Percentiles rank a stretch among this genome's conserved stretches.
phyloP scores from a whole-genome alignment of 2,797 vertebrate species.

The Huso huso region DNA sequence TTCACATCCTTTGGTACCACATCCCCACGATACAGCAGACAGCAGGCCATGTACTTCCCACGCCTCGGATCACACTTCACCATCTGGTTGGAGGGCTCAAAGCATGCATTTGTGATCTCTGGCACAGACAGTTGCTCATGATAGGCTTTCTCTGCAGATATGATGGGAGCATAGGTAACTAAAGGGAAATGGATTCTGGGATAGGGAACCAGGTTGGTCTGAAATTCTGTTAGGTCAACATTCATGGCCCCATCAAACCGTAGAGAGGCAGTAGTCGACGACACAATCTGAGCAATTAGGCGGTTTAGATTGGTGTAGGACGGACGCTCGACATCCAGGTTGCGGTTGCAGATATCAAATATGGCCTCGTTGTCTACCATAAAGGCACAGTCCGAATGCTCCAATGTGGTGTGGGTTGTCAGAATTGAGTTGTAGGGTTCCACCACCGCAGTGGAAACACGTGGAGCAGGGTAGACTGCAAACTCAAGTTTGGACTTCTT shows the following conservation, averaged over 20 bases:
- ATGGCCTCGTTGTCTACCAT: slow-evolving; percentile 51
- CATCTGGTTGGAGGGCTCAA: slow-evolving; percentile 58
- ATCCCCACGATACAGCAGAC: slow-evolving; percentile 62
- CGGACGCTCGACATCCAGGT: slow-evolving; percentile 32
- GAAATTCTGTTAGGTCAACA: slow-evolving; percentile 45
- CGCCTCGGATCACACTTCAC: slow-evolving; percentile 57
- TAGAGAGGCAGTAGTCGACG: slow-evolving; percentile 43
- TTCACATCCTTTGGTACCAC: slow-evolving; percentile 71
- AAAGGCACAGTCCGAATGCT: slow-evolving; percentile 54
- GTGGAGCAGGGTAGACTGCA: slow-evolving; percentile 48
- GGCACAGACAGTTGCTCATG: slow-evolving; percentile 53
- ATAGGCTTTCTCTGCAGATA: slow-evolving; percentile 52
- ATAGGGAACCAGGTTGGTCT: slow-evolving; percentile 49
- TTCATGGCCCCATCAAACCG: slow-evolving; percentile 43
- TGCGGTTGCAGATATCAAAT: slow-evolving; percentile 37
- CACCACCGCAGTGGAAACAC: slow-evolving; percentile 48
- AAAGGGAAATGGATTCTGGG: slow-evolving; percentile 51
- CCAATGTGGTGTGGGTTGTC: slow-evolving; percentile 52
- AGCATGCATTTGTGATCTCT: slow-evolving; percentile 56
- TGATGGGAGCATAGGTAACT: slow-evolving; percentile 51
- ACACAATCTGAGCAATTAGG: slow-evolving; percentile 40
- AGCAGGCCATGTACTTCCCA: slow-evolving; percentile 59
- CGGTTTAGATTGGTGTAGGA: slow-evolving; percentile 43
- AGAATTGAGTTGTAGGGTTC: slow-evolving; percentile 48
- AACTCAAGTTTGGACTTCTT: slow-evolving; percentile 51